These are phyloP conservation scores for Pyrochroa serraticornis DNA, from an alignment of 2,888 invertebrate genomes.

Conservation along the genomic window DNA sequence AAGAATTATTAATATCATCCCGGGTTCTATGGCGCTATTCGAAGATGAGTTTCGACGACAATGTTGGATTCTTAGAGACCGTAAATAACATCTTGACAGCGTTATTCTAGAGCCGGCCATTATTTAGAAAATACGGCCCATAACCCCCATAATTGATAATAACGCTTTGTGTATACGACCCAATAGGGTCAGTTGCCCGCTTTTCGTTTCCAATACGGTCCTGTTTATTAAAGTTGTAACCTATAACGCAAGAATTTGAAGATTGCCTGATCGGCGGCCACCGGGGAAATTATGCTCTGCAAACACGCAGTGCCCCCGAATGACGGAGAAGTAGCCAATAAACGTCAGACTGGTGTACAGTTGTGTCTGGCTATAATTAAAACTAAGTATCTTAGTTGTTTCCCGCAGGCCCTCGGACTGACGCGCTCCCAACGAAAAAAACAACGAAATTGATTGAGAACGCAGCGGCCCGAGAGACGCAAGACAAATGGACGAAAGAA, in stretches of 20 bases:
- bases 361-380: slow-evolving; percentile 54
- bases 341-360: slow-evolving; percentile 49
- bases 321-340: slow-evolving; percentile 52
- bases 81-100: slow-evolving; percentile 12
- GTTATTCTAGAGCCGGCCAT: slow-evolving; percentile 13
- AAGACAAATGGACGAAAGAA: slow-evolving; percentile 49
- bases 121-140: slow-evolving; percentile 15
- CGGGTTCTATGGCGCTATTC: too few species aligned
- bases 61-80: slow-evolving; percentile 3
- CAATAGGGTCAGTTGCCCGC: slow-evolving; percentile 1
- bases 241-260: neutral
- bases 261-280: slow-evolving; percentile 37
- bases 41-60: neutral
- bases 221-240: slow-evolving; percentile 18
- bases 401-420: slow-evolving; percentile 40
- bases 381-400: slow-evolving; percentile 53
- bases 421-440: slow-evolving; percentile 33
- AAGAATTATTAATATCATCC: too few species aligned
- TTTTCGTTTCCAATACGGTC: slow-evolving; percentile 2
- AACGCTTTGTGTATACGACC: slow-evolving; percentile 14
- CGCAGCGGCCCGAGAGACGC: slow-evolving; percentile 50
- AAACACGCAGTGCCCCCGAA: slow-evolving; percentile 42
- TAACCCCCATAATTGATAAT: slow-evolving; percentile 15
- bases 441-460: slow-evolving; percentile 53
- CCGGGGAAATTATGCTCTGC: slow-evolving; percentile 47